Percentiles rank a stretch among this genome's conserved stretches.
Conservation (phyloP, 2,888 invertebrate genomes). For the Crioceris asparagi region DNA sequence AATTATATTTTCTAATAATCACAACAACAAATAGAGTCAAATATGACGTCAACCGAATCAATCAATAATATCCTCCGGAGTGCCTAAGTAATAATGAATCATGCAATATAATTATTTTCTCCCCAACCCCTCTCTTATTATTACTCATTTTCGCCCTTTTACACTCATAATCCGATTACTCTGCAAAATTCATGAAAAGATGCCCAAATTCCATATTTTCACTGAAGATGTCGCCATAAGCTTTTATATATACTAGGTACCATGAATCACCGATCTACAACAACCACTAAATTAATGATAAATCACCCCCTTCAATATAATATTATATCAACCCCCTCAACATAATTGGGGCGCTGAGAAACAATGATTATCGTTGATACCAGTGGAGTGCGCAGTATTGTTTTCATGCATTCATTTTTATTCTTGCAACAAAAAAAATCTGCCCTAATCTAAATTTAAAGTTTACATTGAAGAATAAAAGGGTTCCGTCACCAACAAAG, state of each 20-base stretch:
- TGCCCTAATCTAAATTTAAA: too few species aligned
- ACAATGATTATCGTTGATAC: slow-evolving; percentile 20
- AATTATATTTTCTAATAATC: too few species aligned
- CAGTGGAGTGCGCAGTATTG: slow-evolving; percentile 11
- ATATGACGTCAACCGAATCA: too few species aligned
- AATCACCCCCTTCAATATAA: slow-evolving; percentile 21
- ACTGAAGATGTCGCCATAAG: too few species aligned
- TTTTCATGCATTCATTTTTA: too few species aligned
- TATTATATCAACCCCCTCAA: slow-evolving; percentile 19
- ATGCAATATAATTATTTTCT: slow-evolving; percentile 2
- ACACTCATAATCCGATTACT: slow-evolving; percentile 10
- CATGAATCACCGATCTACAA: slow-evolving; percentile 19
- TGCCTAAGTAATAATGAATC: neutral
- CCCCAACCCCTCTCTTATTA: slow-evolving; percentile 1
- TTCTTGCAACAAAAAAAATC: too few species aligned
- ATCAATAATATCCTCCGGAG: too few species aligned
- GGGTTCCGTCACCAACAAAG: too few species aligned
- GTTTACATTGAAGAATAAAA: too few species aligned
- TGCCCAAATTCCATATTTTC: neutral
- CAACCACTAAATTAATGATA: slow-evolving; percentile 20
- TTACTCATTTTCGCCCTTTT: neutral
- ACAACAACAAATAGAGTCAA: too few species aligned
- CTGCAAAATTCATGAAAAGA: slow-evolving; percentile 13
- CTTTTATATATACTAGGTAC: too few species aligned
- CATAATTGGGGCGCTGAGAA: slow-evolving; percentile 22